Evolutionary conservation across 2,797 vertebrate genomes (phyloP).

Genomic region (Spea hammondii): DNA sequence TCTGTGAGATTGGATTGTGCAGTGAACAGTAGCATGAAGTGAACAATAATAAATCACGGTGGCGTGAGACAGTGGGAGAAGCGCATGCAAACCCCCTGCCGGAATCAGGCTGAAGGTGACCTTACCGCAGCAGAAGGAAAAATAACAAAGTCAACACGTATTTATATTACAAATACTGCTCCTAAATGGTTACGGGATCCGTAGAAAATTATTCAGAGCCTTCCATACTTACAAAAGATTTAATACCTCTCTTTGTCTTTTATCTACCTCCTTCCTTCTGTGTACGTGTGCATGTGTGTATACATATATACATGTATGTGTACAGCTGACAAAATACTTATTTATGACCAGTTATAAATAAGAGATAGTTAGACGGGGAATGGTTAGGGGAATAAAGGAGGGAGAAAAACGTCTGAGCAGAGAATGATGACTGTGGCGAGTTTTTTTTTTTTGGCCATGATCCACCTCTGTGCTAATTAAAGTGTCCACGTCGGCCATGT

Average conservation of each 20-base stretch:
- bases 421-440: too few relatives aligned
- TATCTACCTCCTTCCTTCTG: too few relatives aligned
- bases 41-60: constrained; percentile 78
- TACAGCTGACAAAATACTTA: too few relatives aligned
- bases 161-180: constrained; percentile 53
- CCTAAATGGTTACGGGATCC: background rate
- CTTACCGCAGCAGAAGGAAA: constrained; percentile 63
- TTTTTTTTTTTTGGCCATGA: too few relatives aligned
- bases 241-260: background rate
- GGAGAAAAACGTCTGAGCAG: too few relatives aligned
- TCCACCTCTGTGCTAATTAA: too few relatives aligned
- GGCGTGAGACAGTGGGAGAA: constrained; percentile 68
- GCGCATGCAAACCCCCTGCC: constrained; percentile 71
- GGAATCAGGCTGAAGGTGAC: constrained; percentile 76
- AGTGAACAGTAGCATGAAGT: constrained; percentile 78
- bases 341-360: too few relatives aligned
- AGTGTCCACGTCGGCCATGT: too few relatives aligned
- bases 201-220: background rate
- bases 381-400: too few relatives aligned
- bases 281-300: too few relatives aligned
- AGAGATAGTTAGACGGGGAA: too few relatives aligned
- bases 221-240: background rate
- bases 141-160: constrained; percentile 55
- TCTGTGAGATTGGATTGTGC: constrained; percentile 82
- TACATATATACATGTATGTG: too few relatives aligned